Evolutionary conservation across 2,113 vertebrate genomes (phyloP).

Genomic region (Clarias macrocephalus): DNA sequence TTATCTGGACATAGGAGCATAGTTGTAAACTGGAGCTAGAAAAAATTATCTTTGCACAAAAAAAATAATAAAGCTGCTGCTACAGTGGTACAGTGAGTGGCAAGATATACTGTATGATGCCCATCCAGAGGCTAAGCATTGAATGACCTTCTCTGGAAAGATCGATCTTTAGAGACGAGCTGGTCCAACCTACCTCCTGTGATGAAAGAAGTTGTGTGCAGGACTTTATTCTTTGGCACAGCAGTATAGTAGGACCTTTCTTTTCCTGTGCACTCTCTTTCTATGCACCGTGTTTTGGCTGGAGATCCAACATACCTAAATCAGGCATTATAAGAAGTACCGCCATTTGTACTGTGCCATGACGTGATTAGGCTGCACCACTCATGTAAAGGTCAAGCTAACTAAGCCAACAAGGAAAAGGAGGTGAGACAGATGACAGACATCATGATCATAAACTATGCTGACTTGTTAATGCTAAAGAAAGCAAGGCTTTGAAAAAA

Average conservation of each 20-base stretch:
- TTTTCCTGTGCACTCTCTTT: not conserved
- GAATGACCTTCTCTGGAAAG: not conserved
- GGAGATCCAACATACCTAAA: constrained; percentile 1
- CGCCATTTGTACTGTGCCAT: not conserved
- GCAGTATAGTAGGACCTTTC: not conserved
- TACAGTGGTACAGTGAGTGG: not conserved
- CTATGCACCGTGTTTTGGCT: not conserved
- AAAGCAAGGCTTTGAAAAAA: not conserved
- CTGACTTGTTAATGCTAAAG: not conserved
- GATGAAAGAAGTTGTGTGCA: not conserved
- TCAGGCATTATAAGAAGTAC: not conserved
- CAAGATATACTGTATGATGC: not conserved
- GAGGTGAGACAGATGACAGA: constrained; percentile 7
- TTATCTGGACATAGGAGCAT: not conserved
- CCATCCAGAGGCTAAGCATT: not conserved
- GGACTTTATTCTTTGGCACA: not conserved
- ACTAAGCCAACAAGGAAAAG: not conserved
- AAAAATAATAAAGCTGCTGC: not conserved
- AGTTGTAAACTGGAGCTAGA: not conserved
- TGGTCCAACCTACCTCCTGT: not conserved
- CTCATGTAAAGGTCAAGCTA: not conserved
- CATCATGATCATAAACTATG: not conserved
- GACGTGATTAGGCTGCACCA: not conserved
- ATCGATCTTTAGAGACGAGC: not conserved
- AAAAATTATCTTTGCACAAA: not conserved